These are phyloP conservation scores for Agrotis ipsilon DNA, from an alignment of 2,888 invertebrate species.

Conservation along the genomic window DNA sequence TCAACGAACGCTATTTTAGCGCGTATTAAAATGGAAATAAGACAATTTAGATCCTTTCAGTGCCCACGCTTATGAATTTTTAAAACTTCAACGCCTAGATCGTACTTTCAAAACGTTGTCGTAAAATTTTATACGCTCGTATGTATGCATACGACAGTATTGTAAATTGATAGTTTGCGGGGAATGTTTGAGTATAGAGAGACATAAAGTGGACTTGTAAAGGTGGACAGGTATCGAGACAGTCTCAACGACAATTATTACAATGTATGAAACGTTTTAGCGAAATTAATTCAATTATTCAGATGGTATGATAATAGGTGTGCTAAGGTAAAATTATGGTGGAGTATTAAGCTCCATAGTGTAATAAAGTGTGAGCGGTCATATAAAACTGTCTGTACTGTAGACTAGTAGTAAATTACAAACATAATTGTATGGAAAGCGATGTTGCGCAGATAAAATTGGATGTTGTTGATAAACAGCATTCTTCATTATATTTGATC, in stretches of 20 bases:
- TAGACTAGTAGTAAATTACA: conserved; percentile 44
- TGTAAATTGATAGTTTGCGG: conserved; percentile 61
- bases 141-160: conserved; percentile 54
- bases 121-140: conserved; percentile 58
- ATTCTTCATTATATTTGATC: background rate
- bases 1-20: conserved; percentile 56
- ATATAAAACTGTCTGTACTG: conserved; percentile 38
- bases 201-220: conserved; percentile 44
- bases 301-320: conserved; percentile 54
- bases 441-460: conserved; percentile 1
- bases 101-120: conserved; percentile 46
- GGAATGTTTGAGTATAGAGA: conserved; percentile 44
- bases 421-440: conserved; percentile 41
- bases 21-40: conserved; percentile 68
- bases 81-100: conserved; percentile 56
- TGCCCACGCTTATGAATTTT: conserved; percentile 64
- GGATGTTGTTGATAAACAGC: conserved; percentile 10
- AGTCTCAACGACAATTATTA: conserved; percentile 47
- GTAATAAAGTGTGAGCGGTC: conserved; percentile 45
- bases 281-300: conserved; percentile 61
- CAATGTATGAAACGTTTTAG: conserved; percentile 62
- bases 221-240: conserved; percentile 34
- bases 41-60: conserved; percentile 60
- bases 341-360: conserved; percentile 43
- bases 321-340: conserved; percentile 46